phyloP scores from a whole-genome alignment of 2,113 vertebrate genomes.

The Cryptomyrus ogoouensis region DNA sequence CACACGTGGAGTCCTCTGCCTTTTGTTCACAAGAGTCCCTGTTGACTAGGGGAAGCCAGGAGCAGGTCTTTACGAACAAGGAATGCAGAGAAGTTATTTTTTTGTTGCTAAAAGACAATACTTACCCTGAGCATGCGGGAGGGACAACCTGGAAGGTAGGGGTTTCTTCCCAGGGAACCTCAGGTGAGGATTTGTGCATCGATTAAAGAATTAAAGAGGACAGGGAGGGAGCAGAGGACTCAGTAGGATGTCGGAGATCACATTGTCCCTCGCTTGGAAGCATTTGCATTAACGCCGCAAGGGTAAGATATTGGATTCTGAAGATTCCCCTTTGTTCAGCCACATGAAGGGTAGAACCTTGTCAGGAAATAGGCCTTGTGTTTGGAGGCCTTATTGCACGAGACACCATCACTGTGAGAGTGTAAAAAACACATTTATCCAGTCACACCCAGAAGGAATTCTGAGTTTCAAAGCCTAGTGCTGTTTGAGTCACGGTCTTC shows the following conservation, averaged over 20 bases:
- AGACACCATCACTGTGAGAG: background rate
- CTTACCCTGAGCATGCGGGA: slow-evolving; percentile 30
- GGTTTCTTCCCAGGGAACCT: slow-evolving; percentile 32
- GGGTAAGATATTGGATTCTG: slow-evolving; percentile 5
- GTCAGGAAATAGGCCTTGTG: background rate
- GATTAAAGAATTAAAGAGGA: background rate
- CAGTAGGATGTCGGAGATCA: background rate
- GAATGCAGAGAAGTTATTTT: slow-evolving; percentile 34
- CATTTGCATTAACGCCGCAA: background rate
- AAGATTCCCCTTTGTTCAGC: background rate
- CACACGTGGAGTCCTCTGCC: background rate
- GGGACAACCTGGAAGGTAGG: background rate
- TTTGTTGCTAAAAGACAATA: slow-evolving; percentile 48
- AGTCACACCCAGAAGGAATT: background rate
- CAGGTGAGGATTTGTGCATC: background rate
- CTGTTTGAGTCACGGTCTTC: background rate
- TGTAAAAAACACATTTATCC: background rate
- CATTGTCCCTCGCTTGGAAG: background rate
- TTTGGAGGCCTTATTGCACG: background rate
- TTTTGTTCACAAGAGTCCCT: background rate
- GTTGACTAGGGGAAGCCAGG: background rate
- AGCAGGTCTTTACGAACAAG: slow-evolving; percentile 15
- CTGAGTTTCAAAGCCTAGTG: background rate
- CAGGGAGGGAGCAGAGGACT: background rate
- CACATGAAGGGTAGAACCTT: background rate